Evolutionary conservation across 2,888 invertebrate genomes (phyloP).

Genomic region (Gnatocerus cornutus): DNA sequence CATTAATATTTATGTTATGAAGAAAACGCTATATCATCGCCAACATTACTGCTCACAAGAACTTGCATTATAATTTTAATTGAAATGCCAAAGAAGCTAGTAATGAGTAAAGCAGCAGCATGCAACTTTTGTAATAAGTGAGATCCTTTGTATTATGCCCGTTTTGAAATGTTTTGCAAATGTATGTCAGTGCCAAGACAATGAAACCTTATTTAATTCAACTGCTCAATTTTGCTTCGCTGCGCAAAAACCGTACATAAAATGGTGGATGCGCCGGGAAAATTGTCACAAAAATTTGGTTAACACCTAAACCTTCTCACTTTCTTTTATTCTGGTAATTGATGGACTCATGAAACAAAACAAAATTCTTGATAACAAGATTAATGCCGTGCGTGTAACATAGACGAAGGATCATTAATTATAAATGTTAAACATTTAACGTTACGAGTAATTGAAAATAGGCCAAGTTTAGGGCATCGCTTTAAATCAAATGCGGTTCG

Average conservation of each 20-base stretch:
- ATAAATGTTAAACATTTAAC: slow-evolving; percentile 55
- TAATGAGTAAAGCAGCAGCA: slow-evolving; percentile 4
- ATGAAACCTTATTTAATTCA: too few relatives aligned
- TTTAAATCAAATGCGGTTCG: slow-evolving; percentile 62
- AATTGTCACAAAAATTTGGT: background rate
- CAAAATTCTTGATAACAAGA: slow-evolving; percentile 36
- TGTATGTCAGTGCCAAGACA: too few relatives aligned
- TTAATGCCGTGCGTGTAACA: slow-evolving; percentile 43
- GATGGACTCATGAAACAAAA: slow-evolving; percentile 18
- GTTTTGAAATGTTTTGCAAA: too few relatives aligned
- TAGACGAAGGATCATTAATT: slow-evolving; percentile 55
- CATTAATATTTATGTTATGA: too few relatives aligned
- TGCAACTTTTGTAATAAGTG: slow-evolving; percentile 17
- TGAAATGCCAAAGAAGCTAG: slow-evolving; percentile 28
- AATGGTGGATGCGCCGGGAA: too few relatives aligned
- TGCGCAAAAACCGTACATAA: too few relatives aligned
- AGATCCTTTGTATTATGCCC: slow-evolving; percentile 1
- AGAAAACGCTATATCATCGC: slow-evolving; percentile 11
- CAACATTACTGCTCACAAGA: slow-evolving; percentile 12
- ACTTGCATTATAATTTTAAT: slow-evolving; percentile 24
- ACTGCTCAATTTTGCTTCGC: too few relatives aligned
- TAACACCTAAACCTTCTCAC: background rate
- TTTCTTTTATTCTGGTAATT: background rate
- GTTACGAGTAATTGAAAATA: slow-evolving; percentile 57
- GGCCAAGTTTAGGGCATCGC: slow-evolving; percentile 57